A percentile compares a stretch with the other conserved stretches of the same genome.
Conservation (phyloP, 1,140 invertebrate species). For the Euschistus heros region DNA sequence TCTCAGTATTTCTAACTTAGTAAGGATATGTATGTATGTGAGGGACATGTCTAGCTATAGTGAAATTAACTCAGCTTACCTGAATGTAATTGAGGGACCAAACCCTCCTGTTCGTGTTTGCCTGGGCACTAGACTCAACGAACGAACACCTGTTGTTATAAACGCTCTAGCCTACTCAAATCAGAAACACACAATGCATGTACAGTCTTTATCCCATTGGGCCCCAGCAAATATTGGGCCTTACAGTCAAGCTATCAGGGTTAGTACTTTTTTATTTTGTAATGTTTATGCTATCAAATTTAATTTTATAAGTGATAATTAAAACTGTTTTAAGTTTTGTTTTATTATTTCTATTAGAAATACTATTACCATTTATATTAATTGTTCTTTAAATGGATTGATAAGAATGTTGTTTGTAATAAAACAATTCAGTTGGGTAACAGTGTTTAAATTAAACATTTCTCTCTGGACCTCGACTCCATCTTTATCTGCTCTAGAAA, state of each 20-base stretch:
- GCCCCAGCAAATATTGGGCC: slow-evolving; percentile 91
- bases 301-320: too few relatives aligned
- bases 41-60: slow-evolving; percentile 68
- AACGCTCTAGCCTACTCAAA: slow-evolving; percentile 57
- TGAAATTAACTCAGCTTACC: slow-evolving; percentile 65
- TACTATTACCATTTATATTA: too few relatives aligned
- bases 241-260: slow-evolving; percentile 82
- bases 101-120: slow-evolving; percentile 84
- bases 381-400: too few relatives aligned
- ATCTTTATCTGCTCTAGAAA: too few relatives aligned
- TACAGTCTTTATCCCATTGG: slow-evolving; percentile 91
- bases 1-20: slow-evolving; percentile 54
- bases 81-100: slow-evolving; percentile 53
- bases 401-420: too few relatives aligned
- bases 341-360: too few relatives aligned
- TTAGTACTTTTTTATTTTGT: slow-evolving; percentile 35
- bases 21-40: slow-evolving; percentile 71
- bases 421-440: too few relatives aligned
- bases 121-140: slow-evolving; percentile 64
- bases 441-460: too few relatives aligned
- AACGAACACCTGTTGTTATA: slow-evolving; percentile 59
- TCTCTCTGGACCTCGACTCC: too few relatives aligned
- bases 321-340: too few relatives aligned
- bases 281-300: too few relatives aligned
- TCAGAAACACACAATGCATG: slow-evolving; percentile 70